A percentile compares a stretch with the other conserved stretches of the same genome.
Conservation (phyloP, 2,797 vertebrate genomes). For the Pseudochromis fuscus region DNA sequence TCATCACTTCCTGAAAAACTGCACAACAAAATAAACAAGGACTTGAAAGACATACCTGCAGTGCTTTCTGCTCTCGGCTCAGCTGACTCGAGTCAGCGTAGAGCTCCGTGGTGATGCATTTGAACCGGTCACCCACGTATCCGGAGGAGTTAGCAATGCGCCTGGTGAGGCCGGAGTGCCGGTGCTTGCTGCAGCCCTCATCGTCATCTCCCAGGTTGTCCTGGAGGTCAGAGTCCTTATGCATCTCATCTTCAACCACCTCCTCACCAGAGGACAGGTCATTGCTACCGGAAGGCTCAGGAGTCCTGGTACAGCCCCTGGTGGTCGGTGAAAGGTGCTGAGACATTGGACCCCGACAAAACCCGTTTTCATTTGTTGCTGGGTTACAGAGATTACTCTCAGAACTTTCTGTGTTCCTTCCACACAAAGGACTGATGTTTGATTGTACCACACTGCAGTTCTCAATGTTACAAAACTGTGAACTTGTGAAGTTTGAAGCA, state of each 20-base stretch:
- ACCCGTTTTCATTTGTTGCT: slow-evolving; percentile 12
- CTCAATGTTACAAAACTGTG: slow-evolving; percentile 15
- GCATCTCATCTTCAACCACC: slow-evolving; percentile 71
- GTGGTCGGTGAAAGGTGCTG: slow-evolving; percentile 8
- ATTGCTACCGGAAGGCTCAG: not conserved
- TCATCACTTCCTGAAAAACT: too few species aligned
- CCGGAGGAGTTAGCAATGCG: slow-evolving; percentile 92
- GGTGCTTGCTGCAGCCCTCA: slow-evolving; percentile 83
- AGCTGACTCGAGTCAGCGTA: slow-evolving; percentile 92
- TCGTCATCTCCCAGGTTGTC: slow-evolving; percentile 81
- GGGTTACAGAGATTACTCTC: not conserved
- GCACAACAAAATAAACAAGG: too few species aligned
- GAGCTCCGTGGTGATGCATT: slow-evolving; percentile 91
- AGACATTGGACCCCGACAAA: slow-evolving; percentile 10
- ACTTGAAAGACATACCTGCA: slow-evolving; percentile 87
- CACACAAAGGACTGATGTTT: slow-evolving; percentile 13
- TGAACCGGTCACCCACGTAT: slow-evolving; percentile 92
- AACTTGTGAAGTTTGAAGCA: slow-evolving; percentile 14
- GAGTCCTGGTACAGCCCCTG: not conserved
- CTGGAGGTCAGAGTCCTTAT: slow-evolving; percentile 77
- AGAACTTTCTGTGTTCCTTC: slow-evolving; percentile 20
- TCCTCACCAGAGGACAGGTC: not conserved
- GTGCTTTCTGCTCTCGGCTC: slow-evolving; percentile 91
- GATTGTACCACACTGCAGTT: not conserved
- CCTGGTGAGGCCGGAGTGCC: slow-evolving; percentile 89